A percentile compares a stretch with the other conserved stretches of the same genome.
phyloP scores from a whole-genome alignment of 2,888 invertebrate genomes.

The Drosophila parthenogenetica region DNA sequence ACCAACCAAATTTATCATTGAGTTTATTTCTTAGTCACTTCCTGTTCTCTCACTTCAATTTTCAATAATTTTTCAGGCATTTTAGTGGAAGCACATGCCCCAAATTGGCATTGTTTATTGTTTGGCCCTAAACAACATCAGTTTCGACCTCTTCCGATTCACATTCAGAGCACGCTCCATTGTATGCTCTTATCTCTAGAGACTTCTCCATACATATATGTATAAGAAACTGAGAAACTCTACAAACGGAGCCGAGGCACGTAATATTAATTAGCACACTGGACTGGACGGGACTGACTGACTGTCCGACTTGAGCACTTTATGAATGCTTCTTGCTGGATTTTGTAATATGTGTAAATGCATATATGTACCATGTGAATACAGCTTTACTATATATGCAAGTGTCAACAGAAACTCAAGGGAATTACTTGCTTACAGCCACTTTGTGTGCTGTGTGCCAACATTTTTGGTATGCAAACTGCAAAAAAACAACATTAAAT shows the following conservation, averaged over 20 bases:
- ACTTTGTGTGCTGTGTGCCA: constrained; percentile 27
- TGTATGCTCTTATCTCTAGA: constrained; percentile 50
- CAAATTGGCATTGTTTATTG: constrained; percentile 55
- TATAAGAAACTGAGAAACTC: constrained; percentile 35
- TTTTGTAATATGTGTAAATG: constrained; percentile 45
- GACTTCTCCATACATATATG: constrained; percentile 16
- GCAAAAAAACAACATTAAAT: constrained; percentile 51
- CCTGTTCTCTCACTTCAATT: constrained; percentile 39
- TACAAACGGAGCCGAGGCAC: constrained; percentile 59
- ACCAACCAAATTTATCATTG: neutral
- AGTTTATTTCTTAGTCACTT: constrained; percentile 32
- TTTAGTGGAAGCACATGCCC: constrained; percentile 51
- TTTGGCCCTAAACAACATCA: constrained; percentile 48
- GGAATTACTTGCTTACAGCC: constrained; percentile 35
- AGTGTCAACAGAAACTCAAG: constrained; percentile 52
- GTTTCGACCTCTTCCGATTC: constrained; percentile 53
- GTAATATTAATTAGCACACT: constrained; percentile 78
- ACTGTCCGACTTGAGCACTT: constrained; percentile 26
- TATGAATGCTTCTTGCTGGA: constrained; percentile 46
- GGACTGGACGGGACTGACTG: constrained; percentile 26
- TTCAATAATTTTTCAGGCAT: constrained; percentile 53
- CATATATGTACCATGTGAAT: constrained; percentile 1
- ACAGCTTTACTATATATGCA: constrained; percentile 17
- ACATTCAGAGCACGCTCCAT: constrained; percentile 72
- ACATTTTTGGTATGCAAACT: constrained; percentile 62